These are phyloP conservation scores for Papilio polytes DNA, from an alignment of 1,140 invertebrate genomes.

Conservation along the genomic window DNA sequence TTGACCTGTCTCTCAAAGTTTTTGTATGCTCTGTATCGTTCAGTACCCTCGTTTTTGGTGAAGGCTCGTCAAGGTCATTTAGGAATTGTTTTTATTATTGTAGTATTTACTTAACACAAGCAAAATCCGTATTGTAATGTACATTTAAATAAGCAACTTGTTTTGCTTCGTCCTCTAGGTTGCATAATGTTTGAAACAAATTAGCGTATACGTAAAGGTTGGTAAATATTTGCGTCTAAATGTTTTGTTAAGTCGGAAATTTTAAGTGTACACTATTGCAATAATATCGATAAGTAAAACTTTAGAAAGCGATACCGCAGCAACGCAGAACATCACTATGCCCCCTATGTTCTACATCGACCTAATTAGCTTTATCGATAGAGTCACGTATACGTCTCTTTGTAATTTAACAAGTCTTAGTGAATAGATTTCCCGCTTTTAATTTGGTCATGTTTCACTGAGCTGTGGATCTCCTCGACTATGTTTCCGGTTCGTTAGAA, in stretches of 20 bases:
- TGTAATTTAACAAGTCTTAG: background rate
- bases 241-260: background rate
- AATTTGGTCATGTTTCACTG: background rate
- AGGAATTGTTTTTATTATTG: background rate
- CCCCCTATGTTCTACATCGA: too few relatives aligned
- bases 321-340: too few relatives aligned
- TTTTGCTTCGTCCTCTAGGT: background rate
- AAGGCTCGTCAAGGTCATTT: background rate
- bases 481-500: conserved; percentile 15
- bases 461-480: background rate
- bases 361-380: background rate
- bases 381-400: background rate
- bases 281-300: background rate
- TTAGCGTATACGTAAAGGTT: background rate
- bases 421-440: background rate
- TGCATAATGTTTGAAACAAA: background rate
- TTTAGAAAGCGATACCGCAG: background rate
- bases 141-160: background rate
- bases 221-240: background rate
- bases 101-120: background rate
- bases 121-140: background rate
- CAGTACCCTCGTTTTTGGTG: background rate
- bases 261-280: background rate
- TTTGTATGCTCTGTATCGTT: background rate
- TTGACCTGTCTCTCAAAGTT: conserved; percentile 1